These are phyloP conservation scores for Epinephelus moara DNA, from an alignment of 2,113 vertebrate species.

Conservation along the genomic window DNA sequence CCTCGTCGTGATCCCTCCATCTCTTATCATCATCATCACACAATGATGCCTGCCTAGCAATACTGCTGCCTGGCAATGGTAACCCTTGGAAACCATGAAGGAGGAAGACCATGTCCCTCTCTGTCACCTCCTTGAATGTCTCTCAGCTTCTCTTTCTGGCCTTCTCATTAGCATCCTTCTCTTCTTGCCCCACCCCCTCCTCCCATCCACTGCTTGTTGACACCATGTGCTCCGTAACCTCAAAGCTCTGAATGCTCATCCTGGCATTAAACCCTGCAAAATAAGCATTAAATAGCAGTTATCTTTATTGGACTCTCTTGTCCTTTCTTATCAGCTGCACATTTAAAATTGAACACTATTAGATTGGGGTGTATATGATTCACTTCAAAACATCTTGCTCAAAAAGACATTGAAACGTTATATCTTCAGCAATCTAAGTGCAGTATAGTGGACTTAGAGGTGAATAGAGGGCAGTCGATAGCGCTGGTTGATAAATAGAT, in stretches of 20 bases:
- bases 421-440: neutral
- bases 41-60: slow-evolving; percentile 69
- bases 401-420: neutral
- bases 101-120: slow-evolving; percentile 41
- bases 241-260: neutral
- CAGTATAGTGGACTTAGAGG: too few species aligned
- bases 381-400: neutral
- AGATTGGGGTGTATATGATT: neutral
- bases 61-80: slow-evolving; percentile 67
- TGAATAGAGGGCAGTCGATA: too few species aligned
- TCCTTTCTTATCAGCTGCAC: neutral
- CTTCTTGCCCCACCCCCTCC: neutral
- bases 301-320: neutral
- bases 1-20: slow-evolving; percentile 31
- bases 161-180: slow-evolving; percentile 27
- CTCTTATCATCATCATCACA: slow-evolving; percentile 41
- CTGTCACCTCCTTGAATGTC: slow-evolving; percentile 38
- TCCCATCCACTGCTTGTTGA: neutral
- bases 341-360: neutral
- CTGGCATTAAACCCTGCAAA: neutral
- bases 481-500: too few species aligned
- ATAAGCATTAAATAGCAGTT: neutral
- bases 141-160: neutral
- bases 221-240: neutral
- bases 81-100: slow-evolving; percentile 73